phyloP scores from a whole-genome alignment of 2,888 invertebrate genomes.

The Congeria kusceri region DNA sequence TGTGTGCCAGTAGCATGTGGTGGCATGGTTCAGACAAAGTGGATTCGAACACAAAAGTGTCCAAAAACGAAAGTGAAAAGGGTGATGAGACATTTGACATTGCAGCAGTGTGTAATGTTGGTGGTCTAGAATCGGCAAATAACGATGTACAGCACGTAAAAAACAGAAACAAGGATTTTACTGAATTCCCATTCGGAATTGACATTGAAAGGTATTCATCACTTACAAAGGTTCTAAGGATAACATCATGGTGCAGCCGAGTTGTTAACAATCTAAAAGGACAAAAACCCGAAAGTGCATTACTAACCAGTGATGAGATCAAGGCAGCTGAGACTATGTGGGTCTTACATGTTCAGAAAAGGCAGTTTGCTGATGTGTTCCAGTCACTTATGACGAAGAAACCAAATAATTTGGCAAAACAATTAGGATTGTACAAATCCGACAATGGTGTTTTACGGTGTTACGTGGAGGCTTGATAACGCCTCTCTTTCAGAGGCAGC shows the following conservation, averaged over 20 bases:
- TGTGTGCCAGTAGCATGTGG: neutral
- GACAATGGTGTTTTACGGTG: neutral
- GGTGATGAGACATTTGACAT: too few relatives aligned
- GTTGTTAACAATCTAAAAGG: slow-evolving; percentile 9
- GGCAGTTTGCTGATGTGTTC: slow-evolving; percentile 16
- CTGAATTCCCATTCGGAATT: neutral
- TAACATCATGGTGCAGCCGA: slow-evolving; percentile 8
- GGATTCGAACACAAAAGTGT: neutral
- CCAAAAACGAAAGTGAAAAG: too few relatives aligned
- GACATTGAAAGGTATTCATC: slow-evolving; percentile 1
- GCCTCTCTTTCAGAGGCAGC: neutral
- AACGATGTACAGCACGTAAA: too few relatives aligned
- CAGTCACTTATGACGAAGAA: neutral
- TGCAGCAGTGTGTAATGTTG: neutral
- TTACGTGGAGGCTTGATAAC: slow-evolving; percentile 4
- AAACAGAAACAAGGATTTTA: neutral
- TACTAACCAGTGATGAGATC: slow-evolving; percentile 8
- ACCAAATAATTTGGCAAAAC: neutral
- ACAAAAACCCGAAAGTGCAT: neutral
- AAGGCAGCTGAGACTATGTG: slow-evolving; percentile 24
- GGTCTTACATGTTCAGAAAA: slow-evolving; percentile 15
- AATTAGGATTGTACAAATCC: neutral
- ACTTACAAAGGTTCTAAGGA: slow-evolving; percentile 1
- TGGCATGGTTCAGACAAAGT: slow-evolving; percentile 17
- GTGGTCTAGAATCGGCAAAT: too few relatives aligned